phyloP scores from a whole-genome alignment of 2,888 invertebrate genomes.

The Apoderus coryli region DNA sequence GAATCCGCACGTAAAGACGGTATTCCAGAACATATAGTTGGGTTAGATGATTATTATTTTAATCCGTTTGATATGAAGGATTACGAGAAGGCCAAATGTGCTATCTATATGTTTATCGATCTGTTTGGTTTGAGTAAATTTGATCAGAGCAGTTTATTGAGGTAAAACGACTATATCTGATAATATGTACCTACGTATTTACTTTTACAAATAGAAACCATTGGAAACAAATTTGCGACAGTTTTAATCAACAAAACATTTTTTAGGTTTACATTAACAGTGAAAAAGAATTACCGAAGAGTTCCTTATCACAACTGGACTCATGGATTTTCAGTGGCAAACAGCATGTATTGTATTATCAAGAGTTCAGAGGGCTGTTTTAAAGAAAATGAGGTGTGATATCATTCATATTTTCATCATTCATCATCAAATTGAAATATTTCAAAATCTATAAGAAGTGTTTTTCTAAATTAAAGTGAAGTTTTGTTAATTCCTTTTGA shows the following conservation, averaged over 20 bases:
- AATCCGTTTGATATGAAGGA: slow-evolving; percentile 57
- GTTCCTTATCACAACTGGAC: slow-evolving; percentile 84
- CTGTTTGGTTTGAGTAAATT: slow-evolving; percentile 53
- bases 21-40: slow-evolving; percentile 22
- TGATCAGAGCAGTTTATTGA: slow-evolving; percentile 49
- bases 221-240: too few species aligned
- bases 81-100: slow-evolving; percentile 55
- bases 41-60: slow-evolving; percentile 49
- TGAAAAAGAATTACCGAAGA: slow-evolving; percentile 68
- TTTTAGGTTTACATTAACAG: slow-evolving; percentile 53
- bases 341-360: slow-evolving; percentile 64
- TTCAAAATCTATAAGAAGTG: too few species aligned
- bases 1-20: slow-evolving; percentile 21
- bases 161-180: too few species aligned
- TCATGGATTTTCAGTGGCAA: slow-evolving; percentile 77
- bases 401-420: too few species aligned
- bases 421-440: too few species aligned
- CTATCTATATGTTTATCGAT: slow-evolving; percentile 58
- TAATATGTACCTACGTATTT: too few species aligned
- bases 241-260: too few species aligned
- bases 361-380: slow-evolving; percentile 41
- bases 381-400: slow-evolving; percentile 43
- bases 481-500: too few species aligned
- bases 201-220: too few species aligned
- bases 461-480: too few species aligned